Conservation (phyloP, 2,888 invertebrate species). For the Lasioglossum malachurum region DNA sequence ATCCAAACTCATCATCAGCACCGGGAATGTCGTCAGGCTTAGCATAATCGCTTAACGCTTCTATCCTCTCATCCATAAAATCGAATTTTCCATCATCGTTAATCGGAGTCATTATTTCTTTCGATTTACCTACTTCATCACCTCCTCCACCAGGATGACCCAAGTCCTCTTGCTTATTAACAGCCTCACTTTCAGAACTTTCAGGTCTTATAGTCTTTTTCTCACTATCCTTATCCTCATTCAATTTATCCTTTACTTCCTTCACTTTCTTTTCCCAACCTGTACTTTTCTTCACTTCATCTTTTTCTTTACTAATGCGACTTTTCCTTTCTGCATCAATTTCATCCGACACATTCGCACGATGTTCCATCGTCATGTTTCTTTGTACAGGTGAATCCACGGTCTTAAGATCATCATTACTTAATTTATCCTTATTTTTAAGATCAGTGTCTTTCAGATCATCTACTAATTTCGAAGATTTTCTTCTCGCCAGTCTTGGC, state of each 20-base stretch:
- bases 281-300: background rate
- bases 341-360: constrained; percentile 75
- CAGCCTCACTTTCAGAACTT: constrained; percentile 64
- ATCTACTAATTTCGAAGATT: constrained; percentile 10
- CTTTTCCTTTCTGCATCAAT: constrained; percentile 73
- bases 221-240: background rate
- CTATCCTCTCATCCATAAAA: constrained; percentile 55
- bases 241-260: background rate
- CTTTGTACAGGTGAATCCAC: constrained; percentile 60
- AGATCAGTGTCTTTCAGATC: constrained; percentile 14
- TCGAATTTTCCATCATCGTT: constrained; percentile 3
- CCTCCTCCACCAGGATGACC: background rate
- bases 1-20: constrained; percentile 42
- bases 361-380: constrained; percentile 72
- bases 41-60: constrained; percentile 53
- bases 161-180: constrained; percentile 64
- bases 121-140: constrained; percentile 23
- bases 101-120: no score
- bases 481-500: constrained; percentile 20
- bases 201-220: background rate
- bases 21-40: constrained; percentile 16
- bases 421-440: background rate
- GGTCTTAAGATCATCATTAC: background rate
- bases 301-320: constrained; percentile 58
- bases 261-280: background rate